These are phyloP conservation scores for Cordilura impudica DNA, from an alignment of 2,888 invertebrate species.

Conservation along the genomic window DNA sequence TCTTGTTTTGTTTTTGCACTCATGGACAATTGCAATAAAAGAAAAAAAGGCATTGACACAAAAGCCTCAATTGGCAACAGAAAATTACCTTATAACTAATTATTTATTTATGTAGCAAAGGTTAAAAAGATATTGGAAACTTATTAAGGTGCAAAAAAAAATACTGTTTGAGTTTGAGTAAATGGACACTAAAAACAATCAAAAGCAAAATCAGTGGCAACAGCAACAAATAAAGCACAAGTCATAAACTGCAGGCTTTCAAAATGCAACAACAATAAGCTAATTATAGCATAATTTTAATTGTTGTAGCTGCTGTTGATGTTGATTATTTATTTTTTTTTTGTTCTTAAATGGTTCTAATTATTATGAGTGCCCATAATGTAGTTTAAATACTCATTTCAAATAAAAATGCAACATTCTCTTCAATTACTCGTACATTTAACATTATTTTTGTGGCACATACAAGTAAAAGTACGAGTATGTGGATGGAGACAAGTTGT, in stretches of 20 bases:
- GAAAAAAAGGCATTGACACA: slow-evolving; percentile 70
- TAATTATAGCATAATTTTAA: slow-evolving; percentile 32
- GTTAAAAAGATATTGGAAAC: slow-evolving; percentile 59
- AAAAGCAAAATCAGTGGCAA: neutral
- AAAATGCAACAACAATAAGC: slow-evolving; percentile 10
- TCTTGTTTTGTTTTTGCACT: slow-evolving; percentile 50
- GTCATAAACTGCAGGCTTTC: neutral
- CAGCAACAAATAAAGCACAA: neutral
- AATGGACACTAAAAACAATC: slow-evolving; percentile 8
- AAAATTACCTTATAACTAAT: slow-evolving; percentile 34
- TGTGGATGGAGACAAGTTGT: neutral
- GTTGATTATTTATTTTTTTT: neutral
- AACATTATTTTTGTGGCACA: no score
- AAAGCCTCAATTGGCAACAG: slow-evolving; percentile 69
- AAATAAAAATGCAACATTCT: slow-evolving; percentile 28
- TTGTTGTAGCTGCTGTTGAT: neutral
- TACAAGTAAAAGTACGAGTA: neutral
- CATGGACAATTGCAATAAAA: slow-evolving; percentile 62
- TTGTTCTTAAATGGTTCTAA: slow-evolving; percentile 42
- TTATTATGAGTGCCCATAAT: slow-evolving; percentile 48
- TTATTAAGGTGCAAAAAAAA: slow-evolving; percentile 48
- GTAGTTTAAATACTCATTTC: slow-evolving; percentile 19
- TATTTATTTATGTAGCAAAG: slow-evolving; percentile 29
- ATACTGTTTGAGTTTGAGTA: neutral
- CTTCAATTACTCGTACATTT: slow-evolving; percentile 29